Conservation (phyloP, 2,888 invertebrate species). For the Arctia plantaginis region DNA sequence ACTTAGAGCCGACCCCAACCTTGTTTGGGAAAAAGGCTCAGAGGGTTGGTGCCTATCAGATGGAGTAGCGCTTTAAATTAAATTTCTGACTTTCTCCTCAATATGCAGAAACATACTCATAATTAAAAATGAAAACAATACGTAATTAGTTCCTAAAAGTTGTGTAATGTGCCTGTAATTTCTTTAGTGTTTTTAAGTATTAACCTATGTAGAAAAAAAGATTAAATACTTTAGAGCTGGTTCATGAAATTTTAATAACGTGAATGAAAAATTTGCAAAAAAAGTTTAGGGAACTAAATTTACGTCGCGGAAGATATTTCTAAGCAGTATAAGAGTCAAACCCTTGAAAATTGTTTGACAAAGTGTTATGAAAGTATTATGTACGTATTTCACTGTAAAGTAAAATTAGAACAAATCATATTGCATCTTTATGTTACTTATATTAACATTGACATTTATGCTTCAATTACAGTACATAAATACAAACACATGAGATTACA, state of each 20-base stretch:
- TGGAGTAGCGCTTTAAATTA: background rate
- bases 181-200: background rate
- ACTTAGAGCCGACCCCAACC: too few relatives aligned
- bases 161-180: background rate
- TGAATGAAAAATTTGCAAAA: too few relatives aligned
- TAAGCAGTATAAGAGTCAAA: background rate
- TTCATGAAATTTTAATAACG: background rate
- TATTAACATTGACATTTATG: conserved; percentile 79
- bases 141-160: background rate
- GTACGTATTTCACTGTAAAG: conserved; percentile 20
- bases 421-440: conserved; percentile 62
- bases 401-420: conserved; percentile 55
- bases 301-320: background rate
- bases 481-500: conserved; percentile 58
- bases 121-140: background rate
- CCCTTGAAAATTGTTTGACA: too few relatives aligned
- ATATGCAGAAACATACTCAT: background rate
- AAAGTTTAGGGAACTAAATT: too few relatives aligned
- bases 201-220: background rate
- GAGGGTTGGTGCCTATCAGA: background rate
- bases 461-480: conserved; percentile 63
- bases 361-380: background rate
- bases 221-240: background rate
- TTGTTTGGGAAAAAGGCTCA: too few relatives aligned
- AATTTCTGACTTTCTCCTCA: background rate